Conservation (phyloP, 2,113 vertebrate species). For the Melanerpes formicivorus region DNA sequence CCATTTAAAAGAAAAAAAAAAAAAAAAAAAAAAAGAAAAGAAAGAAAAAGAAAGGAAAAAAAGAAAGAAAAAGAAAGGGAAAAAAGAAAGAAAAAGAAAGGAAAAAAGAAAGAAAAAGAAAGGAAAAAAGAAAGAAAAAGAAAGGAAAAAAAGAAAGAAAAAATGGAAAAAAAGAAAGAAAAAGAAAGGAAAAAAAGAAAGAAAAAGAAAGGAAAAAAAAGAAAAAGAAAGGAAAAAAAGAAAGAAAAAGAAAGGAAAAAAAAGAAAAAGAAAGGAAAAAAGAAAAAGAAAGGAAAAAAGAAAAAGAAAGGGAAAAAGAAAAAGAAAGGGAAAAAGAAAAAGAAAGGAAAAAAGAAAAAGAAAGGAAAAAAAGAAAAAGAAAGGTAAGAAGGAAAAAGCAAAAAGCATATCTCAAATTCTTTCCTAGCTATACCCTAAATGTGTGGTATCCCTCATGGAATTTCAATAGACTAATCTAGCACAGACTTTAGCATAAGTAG, state of each 20-base stretch:
- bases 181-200: no score
- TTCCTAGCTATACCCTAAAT: constrained; percentile 44
- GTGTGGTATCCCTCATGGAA: constrained; percentile 47
- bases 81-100: not conserved
- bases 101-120: not conserved
- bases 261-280: not conserved
- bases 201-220: not conserved
- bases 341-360: not conserved
- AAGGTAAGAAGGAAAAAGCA: not conserved
- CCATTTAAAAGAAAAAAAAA: not conserved
- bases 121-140: not conserved
- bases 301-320: no score
- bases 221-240: no score
- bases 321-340: no score
- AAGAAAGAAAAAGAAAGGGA: not conserved
- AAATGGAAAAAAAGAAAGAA: not conserved
- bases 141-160: not conserved
- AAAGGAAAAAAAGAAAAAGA: no score
- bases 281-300: not conserved
- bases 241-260: not conserved
- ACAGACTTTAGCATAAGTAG: constrained; percentile 46
- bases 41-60: not conserved
- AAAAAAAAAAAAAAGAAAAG: no score
- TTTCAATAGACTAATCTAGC: constrained; percentile 42
- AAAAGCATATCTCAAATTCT: constrained; percentile 52